Evolutionary conservation across 2,113 vertebrate species (phyloP), one percentile per base, ranked within the genome.

Genomic region (Brienomyrus longianalis): DNA sequence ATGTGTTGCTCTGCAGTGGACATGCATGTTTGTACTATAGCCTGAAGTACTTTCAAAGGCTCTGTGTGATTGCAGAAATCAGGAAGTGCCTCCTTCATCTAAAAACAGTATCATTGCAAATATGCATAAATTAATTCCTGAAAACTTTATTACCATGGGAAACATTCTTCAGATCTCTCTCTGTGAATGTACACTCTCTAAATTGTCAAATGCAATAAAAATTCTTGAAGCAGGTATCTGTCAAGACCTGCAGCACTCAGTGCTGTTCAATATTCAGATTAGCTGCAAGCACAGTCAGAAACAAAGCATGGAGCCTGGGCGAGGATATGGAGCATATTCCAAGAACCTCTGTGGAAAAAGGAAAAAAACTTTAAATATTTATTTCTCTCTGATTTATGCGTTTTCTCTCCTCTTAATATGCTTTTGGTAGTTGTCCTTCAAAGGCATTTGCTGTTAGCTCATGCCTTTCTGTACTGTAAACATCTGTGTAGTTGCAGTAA

Each of bases 311-410:
- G 5, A 87, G 51, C 56, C 7, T 43, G 85, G 50, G 19, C 19
- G 6, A n/a, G 45, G 19, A 84, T 47, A 48, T 84, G 21, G 43
- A 84, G 21, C 45, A 23, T 10, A 31, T 87, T 31, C 51, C 50
- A 23, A 87, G 27, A 31, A 54, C 51, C 51, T 54, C 85, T 8
- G 31, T 80, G 74, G 74, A 80, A 80, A 87, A 11, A 70, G 15
- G 17, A 31, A 87, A 87, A 87, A 87, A 27, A 54, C 51, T 39
- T 56, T 87, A 87, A 87, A 87, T 87, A 87, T 87, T 87, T 87
- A 56, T 50, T 17, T 54, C 51, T n/a, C 13, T 35, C 85, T 56
- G 85, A 87, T 87, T 54, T 50, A 87, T 52, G 35, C 39, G 51
- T 56, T 87, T 87, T 27, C 51, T 15, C 45, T 54, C n/a, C n/a